Evolutionary conservation across 2,797 vertebrate species (phyloP).

Genomic region (Anas acuta): DNA sequence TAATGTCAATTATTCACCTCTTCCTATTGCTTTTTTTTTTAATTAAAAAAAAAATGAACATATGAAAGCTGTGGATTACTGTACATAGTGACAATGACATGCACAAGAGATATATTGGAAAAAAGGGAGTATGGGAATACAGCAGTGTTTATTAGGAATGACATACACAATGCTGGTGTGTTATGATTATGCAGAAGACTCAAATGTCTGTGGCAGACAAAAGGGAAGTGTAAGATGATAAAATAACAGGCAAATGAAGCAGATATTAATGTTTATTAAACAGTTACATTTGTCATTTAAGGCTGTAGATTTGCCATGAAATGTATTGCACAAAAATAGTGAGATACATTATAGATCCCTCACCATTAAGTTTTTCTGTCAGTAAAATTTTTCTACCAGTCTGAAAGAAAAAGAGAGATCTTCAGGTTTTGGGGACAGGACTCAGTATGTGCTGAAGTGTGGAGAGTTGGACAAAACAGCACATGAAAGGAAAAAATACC

Average conservation of each 20-base stretch:
- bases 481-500: neutral
- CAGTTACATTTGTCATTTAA: constrained; percentile 28
- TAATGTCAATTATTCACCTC: neutral
- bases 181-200: neutral
- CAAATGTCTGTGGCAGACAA: neutral
- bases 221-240: neutral
- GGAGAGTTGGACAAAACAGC: neutral
- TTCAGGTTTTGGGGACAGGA: neutral
- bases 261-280: constrained; percentile 21
- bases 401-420: neutral
- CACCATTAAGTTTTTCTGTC: neutral
- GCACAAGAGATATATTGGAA: neutral
- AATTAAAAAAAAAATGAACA: neutral
- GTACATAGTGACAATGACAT: neutral
- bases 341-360: neutral
- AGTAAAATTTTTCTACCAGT: neutral
- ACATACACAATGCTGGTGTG: neutral
- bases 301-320: constrained; percentile 1
- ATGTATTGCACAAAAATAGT: constrained; percentile 8
- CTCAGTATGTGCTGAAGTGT: neutral
- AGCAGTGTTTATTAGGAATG: neutral
- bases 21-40: neutral
- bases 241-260: constrained; percentile 12
- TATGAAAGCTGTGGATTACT: neutral
- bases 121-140: neutral